These are phyloP conservation scores for Cotesia vestalis DNA, from an alignment of 1,140 invertebrate species.

Conservation along the genomic window DNA sequence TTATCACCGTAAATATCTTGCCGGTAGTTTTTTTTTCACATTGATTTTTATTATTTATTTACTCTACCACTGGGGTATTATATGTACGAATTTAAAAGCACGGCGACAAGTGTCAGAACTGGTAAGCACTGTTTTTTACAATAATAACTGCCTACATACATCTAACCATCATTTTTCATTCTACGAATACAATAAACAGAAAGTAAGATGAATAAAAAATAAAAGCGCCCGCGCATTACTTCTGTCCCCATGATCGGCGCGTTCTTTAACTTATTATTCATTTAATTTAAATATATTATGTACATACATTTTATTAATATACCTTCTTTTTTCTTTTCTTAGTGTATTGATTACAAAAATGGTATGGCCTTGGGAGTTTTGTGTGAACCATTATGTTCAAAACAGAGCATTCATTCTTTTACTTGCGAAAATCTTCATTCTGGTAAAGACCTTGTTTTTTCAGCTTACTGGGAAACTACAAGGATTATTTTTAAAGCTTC, in stretches of 20 bases:
- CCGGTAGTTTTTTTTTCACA: constrained; percentile 42
- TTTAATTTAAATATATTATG: too few species aligned
- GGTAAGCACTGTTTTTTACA: constrained; percentile 59
- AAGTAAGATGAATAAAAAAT: background rate
- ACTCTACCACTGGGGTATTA: constrained; percentile 68
- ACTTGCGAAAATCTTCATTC: constrained; percentile 69
- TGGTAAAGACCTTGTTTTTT: constrained; percentile 70
- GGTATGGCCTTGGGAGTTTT: constrained; percentile 68
- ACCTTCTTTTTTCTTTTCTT: constrained; percentile 45
- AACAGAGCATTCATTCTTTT: constrained; percentile 65
- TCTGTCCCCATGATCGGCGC: constrained; percentile 5
- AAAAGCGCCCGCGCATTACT: constrained; percentile 11
- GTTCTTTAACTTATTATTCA: background rate
- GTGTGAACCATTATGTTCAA: constrained; percentile 68
- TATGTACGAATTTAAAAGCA: constrained; percentile 69
- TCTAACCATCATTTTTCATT: background rate
- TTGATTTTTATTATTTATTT: constrained; percentile 55
- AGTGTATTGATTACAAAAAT: constrained; percentile 67
- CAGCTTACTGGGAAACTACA: constrained; percentile 66
- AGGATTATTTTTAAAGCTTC: constrained; percentile 69
- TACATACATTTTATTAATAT: constrained; percentile 19
- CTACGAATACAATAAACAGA: background rate
- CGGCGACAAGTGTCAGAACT: constrained; percentile 67
- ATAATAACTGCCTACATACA: background rate
- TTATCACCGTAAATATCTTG: constrained; percentile 53